Evolutionary conservation across 2,888 invertebrate genomes (phyloP), one percentile per base, ranked within the genome.

Genomic region (Colletes collaris): DNA sequence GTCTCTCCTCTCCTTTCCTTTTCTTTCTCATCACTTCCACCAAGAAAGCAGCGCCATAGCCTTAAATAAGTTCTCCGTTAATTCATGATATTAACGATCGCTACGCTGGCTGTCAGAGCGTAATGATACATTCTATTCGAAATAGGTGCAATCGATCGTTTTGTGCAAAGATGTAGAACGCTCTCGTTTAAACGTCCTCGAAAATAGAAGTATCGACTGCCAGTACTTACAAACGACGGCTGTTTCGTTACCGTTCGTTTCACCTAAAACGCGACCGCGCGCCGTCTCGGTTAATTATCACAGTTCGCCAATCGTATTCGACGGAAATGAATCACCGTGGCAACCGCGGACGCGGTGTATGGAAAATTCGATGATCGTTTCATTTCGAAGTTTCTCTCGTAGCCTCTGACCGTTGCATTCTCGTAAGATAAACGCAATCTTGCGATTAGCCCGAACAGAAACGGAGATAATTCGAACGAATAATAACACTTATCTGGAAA

Each of bases 131-230:
- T 58, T 68, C 50, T 37, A 49, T 74, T 74, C 46, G 58, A 67
- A 50, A 37, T n/a, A 52, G 27, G n/a, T n/a, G 65, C 66, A 56
- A 81, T 81, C 81, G 81, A 81, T 80, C 70, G 81, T 75, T 67
- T 59, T 62, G 27, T 65, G 37, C 53, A 50, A 65, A 66, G 49
- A 81, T 80, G 66, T 80, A 63, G 80, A 80, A 66, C 81, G 58
- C 60, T 69, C 69, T 62, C 75, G 40, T 75, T 80, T 80, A 58
- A 80, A 70, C 75, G 46, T 74, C 53, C 44, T 80, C 75, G 66
- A 75, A 80, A 80, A 69, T 75, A 81, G 66, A 66, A 50, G 52
- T 67, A 64, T 77, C 16, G 77, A 55, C 46, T 67, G 52, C 35
- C 11, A 19, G 10, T 52, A 27, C n/a, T n/a, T n/a, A n/a, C 27